A percentile compares a stretch with the other conserved stretches of the same genome.
These are phyloP conservation scores for Uria lomvia DNA, from an alignment of 2,113 vertebrate species.

Conservation along the genomic window DNA sequence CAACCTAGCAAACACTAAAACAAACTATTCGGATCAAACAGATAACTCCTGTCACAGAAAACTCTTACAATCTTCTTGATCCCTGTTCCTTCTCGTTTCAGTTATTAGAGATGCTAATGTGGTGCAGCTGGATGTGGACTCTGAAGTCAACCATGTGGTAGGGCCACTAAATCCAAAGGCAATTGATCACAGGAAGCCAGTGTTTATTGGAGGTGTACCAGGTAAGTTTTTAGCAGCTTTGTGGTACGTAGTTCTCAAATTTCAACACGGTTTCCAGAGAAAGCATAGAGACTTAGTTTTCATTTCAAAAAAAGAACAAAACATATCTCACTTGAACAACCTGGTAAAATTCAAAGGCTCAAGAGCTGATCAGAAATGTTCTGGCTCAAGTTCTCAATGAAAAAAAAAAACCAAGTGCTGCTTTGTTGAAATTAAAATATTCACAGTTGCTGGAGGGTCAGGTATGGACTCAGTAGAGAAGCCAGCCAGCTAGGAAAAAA, in stretches of 20 bases:
- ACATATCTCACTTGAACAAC: not conserved
- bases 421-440: not conserved
- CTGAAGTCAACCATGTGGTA: constrained; percentile 87
- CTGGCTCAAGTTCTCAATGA: not conserved
- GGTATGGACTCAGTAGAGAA: not conserved
- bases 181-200: constrained; percentile 74
- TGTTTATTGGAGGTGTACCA: constrained; percentile 93
- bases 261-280: not conserved
- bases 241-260: not conserved
- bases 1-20: not conserved
- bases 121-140: constrained; percentile 91
- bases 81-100: constrained; percentile 58
- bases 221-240: constrained; percentile 68
- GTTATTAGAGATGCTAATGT: constrained; percentile 88
- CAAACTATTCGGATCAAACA: not conserved
- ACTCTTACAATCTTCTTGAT: not conserved
- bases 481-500: not conserved
- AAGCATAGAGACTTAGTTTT: not conserved
- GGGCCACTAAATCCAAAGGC: constrained; percentile 78
- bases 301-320: not conserved
- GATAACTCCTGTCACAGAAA: not conserved
- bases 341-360: not conserved
- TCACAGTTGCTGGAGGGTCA: not conserved
- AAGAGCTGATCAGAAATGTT: not conserved
- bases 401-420: not conserved